Percentiles rank a stretch among this genome's conserved stretches.
Conservation (phyloP, 1,140 invertebrate species). For the Dreissena polymorpha region DNA sequence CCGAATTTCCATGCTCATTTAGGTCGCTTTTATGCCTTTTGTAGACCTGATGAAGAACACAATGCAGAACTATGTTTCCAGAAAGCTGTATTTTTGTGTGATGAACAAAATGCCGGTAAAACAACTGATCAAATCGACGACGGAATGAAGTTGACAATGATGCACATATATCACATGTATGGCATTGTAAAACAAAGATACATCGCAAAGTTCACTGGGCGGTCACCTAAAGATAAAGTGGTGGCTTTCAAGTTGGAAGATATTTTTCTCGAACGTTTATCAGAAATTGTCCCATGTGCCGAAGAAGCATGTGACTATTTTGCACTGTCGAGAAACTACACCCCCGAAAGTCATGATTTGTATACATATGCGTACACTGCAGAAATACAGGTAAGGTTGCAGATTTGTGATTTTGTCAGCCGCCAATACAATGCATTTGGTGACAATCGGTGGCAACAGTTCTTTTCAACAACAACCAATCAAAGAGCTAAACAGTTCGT, state of each 20-base stretch:
- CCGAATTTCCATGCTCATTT: constrained; percentile 60
- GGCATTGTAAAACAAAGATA: constrained; percentile 52
- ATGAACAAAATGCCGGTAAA: constrained; percentile 32
- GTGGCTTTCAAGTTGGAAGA: constrained; percentile 2
- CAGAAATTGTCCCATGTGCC: constrained; percentile 39
- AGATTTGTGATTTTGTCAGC: constrained; percentile 42
- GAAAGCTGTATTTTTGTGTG: constrained; percentile 51
- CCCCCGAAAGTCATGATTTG: constrained; percentile 54
- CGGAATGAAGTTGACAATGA: constrained; percentile 44
- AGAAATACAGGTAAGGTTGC: constrained; percentile 54
- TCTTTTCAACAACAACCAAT: constrained; percentile 22
- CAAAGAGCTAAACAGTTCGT: constrained; percentile 37
- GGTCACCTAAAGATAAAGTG: constrained; percentile 35
- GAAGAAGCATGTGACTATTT: constrained; percentile 54
- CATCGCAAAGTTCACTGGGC: constrained; percentile 50
- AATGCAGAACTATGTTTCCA: constrained; percentile 58
- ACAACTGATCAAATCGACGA: constrained; percentile 46
- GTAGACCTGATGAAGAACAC: constrained; percentile 55
- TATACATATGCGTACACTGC: constrained; percentile 53
- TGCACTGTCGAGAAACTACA: constrained; percentile 44
- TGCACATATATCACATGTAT: constrained; percentile 63
- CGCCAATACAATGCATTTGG: constrained; percentile 22
- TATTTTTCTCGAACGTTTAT: constrained; percentile 22
- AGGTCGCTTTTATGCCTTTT: constrained; percentile 59
- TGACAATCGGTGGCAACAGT: not conserved